Evolutionary conservation across 1,140 invertebrate genomes (phyloP).

Genomic region (Oryctes rhinoceros): DNA sequence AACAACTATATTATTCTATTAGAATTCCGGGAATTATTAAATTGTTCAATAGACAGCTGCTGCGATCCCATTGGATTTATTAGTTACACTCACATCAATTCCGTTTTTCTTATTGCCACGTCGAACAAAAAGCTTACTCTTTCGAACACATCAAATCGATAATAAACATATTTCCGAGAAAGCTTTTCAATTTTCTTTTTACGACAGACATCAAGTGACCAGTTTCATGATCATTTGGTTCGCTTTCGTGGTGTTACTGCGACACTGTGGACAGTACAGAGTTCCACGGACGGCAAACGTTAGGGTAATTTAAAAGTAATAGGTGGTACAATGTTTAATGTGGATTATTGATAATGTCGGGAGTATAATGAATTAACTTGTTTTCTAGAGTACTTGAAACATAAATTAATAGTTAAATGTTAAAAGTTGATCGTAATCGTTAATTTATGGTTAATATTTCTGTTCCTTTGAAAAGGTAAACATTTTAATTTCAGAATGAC

Average conservation of each 20-base stretch:
- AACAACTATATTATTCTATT: conserved; percentile 35
- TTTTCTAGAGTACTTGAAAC: no score
- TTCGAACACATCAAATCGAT: conserved; percentile 29
- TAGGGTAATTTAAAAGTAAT: neutral
- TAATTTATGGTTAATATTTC: no score
- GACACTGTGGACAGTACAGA: neutral
- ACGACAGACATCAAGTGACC: neutral
- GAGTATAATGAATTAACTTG: no score
- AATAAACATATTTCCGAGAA: conserved; percentile 23
- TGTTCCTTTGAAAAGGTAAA: no score
- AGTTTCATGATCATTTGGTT: conserved; percentile 9
- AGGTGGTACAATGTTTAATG: neutral
- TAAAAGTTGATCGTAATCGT: no score
- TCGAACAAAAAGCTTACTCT: conserved; percentile 7
- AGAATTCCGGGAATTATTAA: conserved; percentile 28
- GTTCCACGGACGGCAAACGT: no score
- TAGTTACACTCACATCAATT: conserved; percentile 28
- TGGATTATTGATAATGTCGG: no score
- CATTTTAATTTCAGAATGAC: no score
- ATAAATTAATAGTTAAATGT: no score
- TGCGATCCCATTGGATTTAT: conserved; percentile 24
- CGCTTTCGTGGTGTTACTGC: neutral
- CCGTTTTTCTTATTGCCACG: neutral
- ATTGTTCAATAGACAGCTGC: conserved; percentile 24
- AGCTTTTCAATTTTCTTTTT: conserved; percentile 26